These are phyloP conservation scores for Epistrophella euchroma DNA, from an alignment of 2,888 invertebrate species.

Conservation along the genomic window DNA sequence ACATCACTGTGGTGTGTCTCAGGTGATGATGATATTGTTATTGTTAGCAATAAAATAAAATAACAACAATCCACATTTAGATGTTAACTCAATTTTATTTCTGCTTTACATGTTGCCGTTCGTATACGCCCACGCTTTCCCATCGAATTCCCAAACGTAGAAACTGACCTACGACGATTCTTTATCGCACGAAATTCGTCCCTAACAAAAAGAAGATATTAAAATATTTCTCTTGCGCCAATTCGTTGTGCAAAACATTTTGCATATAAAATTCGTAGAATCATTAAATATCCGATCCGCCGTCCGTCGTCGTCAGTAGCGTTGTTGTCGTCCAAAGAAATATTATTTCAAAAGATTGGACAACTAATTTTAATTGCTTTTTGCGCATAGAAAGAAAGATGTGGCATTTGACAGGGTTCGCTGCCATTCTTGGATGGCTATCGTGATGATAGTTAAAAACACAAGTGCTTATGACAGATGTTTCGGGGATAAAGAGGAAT, in stretches of 20 bases:
- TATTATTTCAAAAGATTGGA: not conserved
- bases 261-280: constrained; percentile 1
- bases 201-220: constrained; percentile 5
- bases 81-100: constrained; percentile 23
- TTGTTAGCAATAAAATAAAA: not conserved
- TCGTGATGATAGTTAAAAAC: not conserved
- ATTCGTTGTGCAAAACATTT: constrained; percentile 16
- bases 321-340: not conserved
- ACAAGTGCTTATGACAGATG: constrained; percentile 3
- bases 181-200: not conserved
- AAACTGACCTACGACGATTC: constrained; percentile 23
- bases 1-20: not conserved
- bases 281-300: constrained; percentile 14
- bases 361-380: constrained; percentile 33
- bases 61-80: not conserved
- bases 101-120: constrained; percentile 1
- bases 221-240: constrained; percentile 15
- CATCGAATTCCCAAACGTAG: not conserved
- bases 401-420: not conserved
- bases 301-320: not conserved
- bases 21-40: not conserved
- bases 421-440: not conserved
- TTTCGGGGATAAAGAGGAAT: not conserved
- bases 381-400: not conserved
- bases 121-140: not conserved